These are phyloP conservation scores for Drosophila yooni DNA, from an alignment of 2,888 invertebrate genomes.

Conservation along the genomic window DNA sequence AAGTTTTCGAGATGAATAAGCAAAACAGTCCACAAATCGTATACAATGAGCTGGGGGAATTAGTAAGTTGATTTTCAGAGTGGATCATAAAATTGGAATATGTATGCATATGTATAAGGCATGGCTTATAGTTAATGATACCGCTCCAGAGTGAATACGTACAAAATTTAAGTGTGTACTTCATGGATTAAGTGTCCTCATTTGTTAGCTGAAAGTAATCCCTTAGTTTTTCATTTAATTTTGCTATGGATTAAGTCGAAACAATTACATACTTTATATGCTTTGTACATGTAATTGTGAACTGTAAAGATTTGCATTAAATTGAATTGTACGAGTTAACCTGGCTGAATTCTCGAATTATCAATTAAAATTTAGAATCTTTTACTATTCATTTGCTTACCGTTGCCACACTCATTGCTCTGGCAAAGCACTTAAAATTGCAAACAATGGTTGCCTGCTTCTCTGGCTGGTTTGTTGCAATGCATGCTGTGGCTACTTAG, in stretches of 20 bases:
- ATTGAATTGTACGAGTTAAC: background rate
- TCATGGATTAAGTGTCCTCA: background rate
- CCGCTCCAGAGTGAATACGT: background rate
- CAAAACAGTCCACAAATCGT: slow-evolving; percentile 10
- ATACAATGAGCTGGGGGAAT: slow-evolving; percentile 7
- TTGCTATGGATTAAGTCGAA: background rate
- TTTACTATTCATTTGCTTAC: background rate
- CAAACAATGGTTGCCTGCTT: slow-evolving; percentile 6
- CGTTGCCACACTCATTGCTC: background rate
- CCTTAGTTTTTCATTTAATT: background rate
- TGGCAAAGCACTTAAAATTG: slow-evolving; percentile 35
- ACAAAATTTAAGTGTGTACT: slow-evolving; percentile 1
- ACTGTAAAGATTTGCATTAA: background rate
- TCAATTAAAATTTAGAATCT: background rate
- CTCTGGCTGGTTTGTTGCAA: slow-evolving; percentile 18
- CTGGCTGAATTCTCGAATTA: background rate
- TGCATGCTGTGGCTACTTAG: slow-evolving; percentile 51
- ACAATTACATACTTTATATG: background rate
- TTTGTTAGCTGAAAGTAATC: background rate
- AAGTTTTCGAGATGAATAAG: slow-evolving; percentile 22
- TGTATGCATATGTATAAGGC: slow-evolving; percentile 2
- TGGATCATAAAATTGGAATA: slow-evolving; percentile 32
- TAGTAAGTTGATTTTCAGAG: slow-evolving; percentile 7
- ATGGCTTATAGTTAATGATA: background rate
- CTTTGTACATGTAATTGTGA: background rate